Evolutionary conservation across 2,113 vertebrate species (phyloP), one percentile per base, ranked within the genome.

Genomic region (Albula goreensis): DNA sequence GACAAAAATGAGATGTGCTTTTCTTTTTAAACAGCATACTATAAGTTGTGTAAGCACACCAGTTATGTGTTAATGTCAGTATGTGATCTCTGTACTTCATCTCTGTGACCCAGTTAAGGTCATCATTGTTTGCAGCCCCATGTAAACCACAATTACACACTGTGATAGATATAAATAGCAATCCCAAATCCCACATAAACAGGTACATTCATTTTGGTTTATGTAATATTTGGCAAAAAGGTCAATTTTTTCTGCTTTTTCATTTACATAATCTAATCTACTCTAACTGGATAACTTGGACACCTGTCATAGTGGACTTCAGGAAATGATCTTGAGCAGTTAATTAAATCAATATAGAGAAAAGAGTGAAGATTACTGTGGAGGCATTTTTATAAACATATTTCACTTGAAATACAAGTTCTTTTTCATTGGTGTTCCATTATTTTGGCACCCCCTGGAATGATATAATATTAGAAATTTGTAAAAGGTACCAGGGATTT

Each of bases 1-100:
- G 90, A 92, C 87, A 25, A 77, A 90, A 89, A 91, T 81, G 83
- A 83, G 81, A 83, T 3, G 22, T 48, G 56, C 11, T 60, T 60
- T 60, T 60, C 11, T 60, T 70, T 63, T 66, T 8, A 3, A 60
- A 11, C 57, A 15, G 57, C 57, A 13, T 15, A 60, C 17, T 66
- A 22, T 15, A 22, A 22, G 22, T 66, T 15, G 60, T 5, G 60
- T 4, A 84, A 84, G 83, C 82, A 78, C 63, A 48, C 86, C 48
- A 17, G 3, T 49, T 82, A 52, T 13, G 22, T 13, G n/a, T 49
- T 80, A 56, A 81, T 60, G 48, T 51, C 31, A 53, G 50, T 78
- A 25, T 31, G 52, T 70, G 66, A 82, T 41, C 86, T 17, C 86
- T 51, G 82, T 49, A 82, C 25, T 53, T 84, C 82, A 63, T 82